phyloP scores from a whole-genome alignment of 2,113 vertebrate species.

The Chaetura pelagica region DNA sequence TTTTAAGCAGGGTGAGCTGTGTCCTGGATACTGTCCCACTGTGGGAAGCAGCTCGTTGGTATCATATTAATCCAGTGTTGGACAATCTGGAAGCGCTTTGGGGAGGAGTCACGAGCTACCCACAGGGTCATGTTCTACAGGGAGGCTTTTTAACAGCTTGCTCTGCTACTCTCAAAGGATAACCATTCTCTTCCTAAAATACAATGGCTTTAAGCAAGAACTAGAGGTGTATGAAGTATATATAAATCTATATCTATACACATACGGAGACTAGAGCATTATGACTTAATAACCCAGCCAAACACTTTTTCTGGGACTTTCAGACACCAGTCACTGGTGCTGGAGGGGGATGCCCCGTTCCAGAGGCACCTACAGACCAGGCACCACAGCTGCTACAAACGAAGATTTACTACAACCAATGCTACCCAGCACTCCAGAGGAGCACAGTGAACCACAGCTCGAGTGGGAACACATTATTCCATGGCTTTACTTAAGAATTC shows the following conservation, averaged over 20 bases:
- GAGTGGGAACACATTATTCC: too few species aligned
- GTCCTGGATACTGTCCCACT: background rate
- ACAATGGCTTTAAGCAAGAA: background rate
- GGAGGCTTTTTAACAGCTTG: background rate
- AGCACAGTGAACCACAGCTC: too few species aligned
- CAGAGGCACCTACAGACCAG: too few species aligned
- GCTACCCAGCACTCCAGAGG: too few species aligned
- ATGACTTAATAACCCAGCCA: background rate
- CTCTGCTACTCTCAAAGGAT: background rate
- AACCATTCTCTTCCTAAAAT: background rate
- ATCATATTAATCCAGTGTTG: background rate
- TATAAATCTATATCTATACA: background rate
- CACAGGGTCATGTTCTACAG: background rate
- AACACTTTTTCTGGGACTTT: background rate
- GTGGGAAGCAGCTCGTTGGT: rapidly evolving
- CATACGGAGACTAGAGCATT: background rate
- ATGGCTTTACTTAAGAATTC: too few species aligned
- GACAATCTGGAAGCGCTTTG: too few species aligned
- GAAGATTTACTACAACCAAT: too few species aligned
- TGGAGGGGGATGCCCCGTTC: too few species aligned
- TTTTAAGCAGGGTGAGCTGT: background rate
- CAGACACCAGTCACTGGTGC: background rate
- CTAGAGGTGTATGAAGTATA: too few species aligned
- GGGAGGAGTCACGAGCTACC: background rate
- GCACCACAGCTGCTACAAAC: too few species aligned